A percentile compares a stretch with the other conserved stretches of the same genome.
phyloP scores from a whole-genome alignment of 2,888 invertebrate species.

The Chrysolina haemoptera region DNA sequence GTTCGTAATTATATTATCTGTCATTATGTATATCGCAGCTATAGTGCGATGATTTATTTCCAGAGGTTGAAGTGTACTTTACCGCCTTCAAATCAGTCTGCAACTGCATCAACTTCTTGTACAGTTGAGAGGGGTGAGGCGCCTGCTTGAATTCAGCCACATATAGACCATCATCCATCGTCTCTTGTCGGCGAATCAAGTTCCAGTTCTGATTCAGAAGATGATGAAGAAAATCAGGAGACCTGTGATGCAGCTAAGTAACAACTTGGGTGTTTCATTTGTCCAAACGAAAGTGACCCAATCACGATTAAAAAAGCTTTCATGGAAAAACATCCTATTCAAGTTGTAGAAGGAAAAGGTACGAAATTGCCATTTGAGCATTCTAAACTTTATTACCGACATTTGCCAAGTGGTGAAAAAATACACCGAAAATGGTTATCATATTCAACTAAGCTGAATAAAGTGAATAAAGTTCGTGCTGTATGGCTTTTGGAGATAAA shows the following conservation, averaged over 20 bases:
- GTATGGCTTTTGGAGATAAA: background rate
- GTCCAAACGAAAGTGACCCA: conserved; percentile 1
- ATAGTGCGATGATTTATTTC: background rate
- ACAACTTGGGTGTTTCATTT: background rate
- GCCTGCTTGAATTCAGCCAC: background rate
- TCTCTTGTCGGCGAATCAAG: background rate
- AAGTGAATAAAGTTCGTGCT: background rate
- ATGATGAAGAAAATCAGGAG: conserved; percentile 4
- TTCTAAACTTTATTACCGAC: background rate
- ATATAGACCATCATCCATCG: background rate
- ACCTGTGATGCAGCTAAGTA: conserved; percentile 5
- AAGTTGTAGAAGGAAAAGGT: conserved; percentile 2
- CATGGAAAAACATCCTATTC: background rate
- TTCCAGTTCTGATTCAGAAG: background rate
- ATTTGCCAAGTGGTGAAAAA: conserved; percentile 2
- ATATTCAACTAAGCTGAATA: background rate
- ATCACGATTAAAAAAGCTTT: background rate
- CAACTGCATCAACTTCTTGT: background rate
- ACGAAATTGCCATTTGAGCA: background rate
- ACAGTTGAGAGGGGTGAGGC: background rate
- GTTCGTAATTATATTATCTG: background rate
- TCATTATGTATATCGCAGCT: background rate
- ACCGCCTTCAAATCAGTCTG: background rate
- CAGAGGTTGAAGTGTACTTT: background rate
- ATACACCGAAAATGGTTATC: conserved; percentile 12